Evolutionary conservation across 2,797 vertebrate genomes (phyloP).

Genomic region (Helicolenus hilgendorfi): DNA sequence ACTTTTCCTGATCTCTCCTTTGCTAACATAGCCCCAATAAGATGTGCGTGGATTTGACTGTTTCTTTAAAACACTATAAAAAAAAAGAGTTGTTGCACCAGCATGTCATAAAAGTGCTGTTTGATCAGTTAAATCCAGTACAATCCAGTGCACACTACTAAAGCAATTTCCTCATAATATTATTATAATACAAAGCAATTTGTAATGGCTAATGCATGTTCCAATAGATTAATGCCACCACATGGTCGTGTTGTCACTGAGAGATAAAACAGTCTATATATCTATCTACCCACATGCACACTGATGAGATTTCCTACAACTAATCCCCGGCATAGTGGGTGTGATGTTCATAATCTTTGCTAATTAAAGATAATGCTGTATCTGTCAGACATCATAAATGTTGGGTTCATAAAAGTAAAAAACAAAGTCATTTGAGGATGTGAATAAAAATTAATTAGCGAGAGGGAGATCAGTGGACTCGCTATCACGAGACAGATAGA

Average conservation of each 20-base stretch:
- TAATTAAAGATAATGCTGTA: conserved; percentile 52
- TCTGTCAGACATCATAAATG: conserved; percentile 39
- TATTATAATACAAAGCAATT: not conserved
- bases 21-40: not conserved
- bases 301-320: conserved; percentile 10
- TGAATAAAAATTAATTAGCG: conserved; percentile 62
- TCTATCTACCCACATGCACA: not conserved
- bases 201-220: not conserved
- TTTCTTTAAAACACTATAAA: not conserved
- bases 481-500: conserved; percentile 14
- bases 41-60: not conserved
- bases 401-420: conserved; percentile 31
- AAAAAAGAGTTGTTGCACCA: not conserved
- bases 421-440: conserved; percentile 43
- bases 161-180: not conserved
- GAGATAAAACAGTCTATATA: not conserved
- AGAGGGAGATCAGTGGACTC: conserved; percentile 4
- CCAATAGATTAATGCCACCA: not conserved
- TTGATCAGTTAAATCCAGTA: not conserved
- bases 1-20: not conserved
- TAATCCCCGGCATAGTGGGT: not conserved
- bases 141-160: not conserved
- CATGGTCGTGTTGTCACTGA: not conserved
- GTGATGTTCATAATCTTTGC: conserved; percentile 44
- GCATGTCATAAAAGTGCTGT: not conserved